Conservation (phyloP, 2,113 vertebrate genomes). For the Gambusia affinis region DNA sequence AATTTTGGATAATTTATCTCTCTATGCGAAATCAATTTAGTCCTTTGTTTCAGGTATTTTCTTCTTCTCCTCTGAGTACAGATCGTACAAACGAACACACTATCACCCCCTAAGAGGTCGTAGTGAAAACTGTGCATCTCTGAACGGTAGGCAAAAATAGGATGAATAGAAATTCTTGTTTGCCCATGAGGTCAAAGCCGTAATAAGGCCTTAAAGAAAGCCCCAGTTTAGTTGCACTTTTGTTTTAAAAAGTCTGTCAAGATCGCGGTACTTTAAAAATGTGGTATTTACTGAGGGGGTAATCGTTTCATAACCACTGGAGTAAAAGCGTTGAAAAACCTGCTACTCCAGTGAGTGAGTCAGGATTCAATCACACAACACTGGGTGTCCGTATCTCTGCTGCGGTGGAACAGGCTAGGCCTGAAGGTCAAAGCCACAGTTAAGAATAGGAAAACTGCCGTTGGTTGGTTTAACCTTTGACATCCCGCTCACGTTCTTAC, state of each 20-base stretch:
- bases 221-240: too few relatives aligned
- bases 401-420: constrained; percentile 31
- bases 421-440: constrained; percentile 59
- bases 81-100: too few relatives aligned
- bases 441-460: constrained; percentile 32
- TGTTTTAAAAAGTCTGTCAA: neutral
- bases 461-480: constrained; percentile 58
- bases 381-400: constrained; percentile 29
- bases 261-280: neutral
- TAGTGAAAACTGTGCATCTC: neutral
- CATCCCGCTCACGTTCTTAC: constrained; percentile 51
- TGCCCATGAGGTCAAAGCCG: neutral
- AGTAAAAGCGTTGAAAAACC: constrained; percentile 29
- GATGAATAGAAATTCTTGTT: neutral
- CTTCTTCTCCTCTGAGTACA: too few relatives aligned
- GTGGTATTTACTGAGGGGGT: neutral
- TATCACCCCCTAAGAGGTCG: neutral
- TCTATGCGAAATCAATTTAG: too few relatives aligned
- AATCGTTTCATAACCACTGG: constrained; percentile 10
- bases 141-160: too few relatives aligned
- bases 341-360: constrained; percentile 37
- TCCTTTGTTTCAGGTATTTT: too few relatives aligned
- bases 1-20: too few relatives aligned
- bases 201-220: neutral
- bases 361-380: constrained; percentile 8